Evolutionary conservation across 1,140 invertebrate species (phyloP).

Genomic region (Drosophila pachea): DNA sequence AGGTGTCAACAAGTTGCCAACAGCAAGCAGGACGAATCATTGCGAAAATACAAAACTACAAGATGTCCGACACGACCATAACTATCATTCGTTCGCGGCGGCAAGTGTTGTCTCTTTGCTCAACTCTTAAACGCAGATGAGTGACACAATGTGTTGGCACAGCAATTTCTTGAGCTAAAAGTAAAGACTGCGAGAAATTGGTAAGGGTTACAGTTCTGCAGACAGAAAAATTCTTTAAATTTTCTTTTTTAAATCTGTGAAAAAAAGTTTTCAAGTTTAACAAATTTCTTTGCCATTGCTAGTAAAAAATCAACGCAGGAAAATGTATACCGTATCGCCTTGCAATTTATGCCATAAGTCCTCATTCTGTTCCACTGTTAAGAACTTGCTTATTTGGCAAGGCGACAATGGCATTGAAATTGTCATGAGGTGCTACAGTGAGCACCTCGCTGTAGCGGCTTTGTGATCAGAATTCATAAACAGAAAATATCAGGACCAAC

Average conservation of each 20-base stretch:
- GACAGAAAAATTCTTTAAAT: neutral
- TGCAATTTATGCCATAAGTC: neutral
- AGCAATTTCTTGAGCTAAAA: neutral
- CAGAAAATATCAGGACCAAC: conserved; percentile 34
- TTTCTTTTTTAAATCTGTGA: neutral
- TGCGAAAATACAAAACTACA: conserved; percentile 64
- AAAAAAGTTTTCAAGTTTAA: no score
- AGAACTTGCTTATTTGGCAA: conserved; percentile 3
- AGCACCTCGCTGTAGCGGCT: conserved; percentile 25
- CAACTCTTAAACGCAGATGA: conserved; percentile 1
- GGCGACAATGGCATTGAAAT: conserved; percentile 64
- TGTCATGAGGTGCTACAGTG: conserved; percentile 40
- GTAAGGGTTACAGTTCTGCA: neutral
- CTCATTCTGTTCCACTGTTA: conserved; percentile 22
- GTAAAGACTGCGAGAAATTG: neutral
- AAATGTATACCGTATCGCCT: no score
- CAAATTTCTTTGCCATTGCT: no score
- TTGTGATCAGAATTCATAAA: conserved; percentile 65
- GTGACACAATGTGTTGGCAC: conserved; percentile 10
- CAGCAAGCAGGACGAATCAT: conserved; percentile 40
- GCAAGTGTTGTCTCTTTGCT: conserved; percentile 5
- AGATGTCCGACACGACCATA: conserved; percentile 74
- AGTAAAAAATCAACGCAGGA: no score
- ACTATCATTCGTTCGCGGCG: conserved; percentile 67
- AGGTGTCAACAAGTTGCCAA: conserved; percentile 77